Evolutionary conservation across 2,888 invertebrate species (phyloP).

Genomic region (Caradrina clavipalpis): DNA sequence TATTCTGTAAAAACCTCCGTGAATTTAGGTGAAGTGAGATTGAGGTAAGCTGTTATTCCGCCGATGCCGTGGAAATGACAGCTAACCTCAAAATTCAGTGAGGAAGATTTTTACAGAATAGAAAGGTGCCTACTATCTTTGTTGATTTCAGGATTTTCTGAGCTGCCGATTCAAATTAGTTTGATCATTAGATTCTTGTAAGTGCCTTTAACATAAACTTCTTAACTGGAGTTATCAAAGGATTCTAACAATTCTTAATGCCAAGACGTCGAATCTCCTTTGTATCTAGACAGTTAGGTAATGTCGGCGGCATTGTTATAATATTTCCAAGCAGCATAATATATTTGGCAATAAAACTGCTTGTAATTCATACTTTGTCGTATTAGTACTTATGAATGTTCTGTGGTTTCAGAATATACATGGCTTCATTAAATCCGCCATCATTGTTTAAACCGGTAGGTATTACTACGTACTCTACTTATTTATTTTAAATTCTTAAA

Average conservation of each 20-base stretch:
- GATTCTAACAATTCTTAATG: neutral
- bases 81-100: too few species aligned
- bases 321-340: constrained; percentile 9
- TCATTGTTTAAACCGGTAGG: neutral
- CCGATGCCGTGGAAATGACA: too few species aligned
- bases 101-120: too few species aligned
- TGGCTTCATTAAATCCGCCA: constrained; percentile 31
- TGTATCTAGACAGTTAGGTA: neutral
- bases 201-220: neutral
- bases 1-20: too few species aligned
- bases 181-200: too few species aligned
- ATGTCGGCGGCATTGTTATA: constrained; percentile 1
- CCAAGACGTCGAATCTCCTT: neutral
- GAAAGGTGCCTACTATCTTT: too few species aligned
- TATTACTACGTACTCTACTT: neutral
- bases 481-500: neutral
- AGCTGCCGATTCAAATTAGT: too few species aligned
- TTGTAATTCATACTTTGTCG: constrained; percentile 47
- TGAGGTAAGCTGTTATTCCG: too few species aligned
- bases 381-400: constrained; percentile 9
- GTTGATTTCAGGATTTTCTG: too few species aligned
- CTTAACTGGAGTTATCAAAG: neutral
- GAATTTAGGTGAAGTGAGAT: too few species aligned
- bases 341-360: constrained; percentile 12
- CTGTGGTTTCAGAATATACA: constrained; percentile 41